A percentile compares a stretch with the other conserved stretches of the same genome.
These are phyloP conservation scores for Papilio helenus DNA, from an alignment of 1,140 invertebrate genomes.

Conservation along the genomic window DNA sequence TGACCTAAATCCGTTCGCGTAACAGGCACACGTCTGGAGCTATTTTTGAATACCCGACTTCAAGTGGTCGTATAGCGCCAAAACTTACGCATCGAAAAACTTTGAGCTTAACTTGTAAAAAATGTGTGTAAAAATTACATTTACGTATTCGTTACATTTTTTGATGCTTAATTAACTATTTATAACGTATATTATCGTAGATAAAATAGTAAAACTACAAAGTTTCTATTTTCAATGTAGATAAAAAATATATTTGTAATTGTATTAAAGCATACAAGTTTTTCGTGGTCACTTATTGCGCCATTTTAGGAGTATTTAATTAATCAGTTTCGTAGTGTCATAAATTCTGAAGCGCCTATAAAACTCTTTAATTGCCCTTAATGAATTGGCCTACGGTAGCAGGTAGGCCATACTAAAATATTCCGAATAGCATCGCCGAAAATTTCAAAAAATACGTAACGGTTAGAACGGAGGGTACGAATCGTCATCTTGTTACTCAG, in stretches of 20 bases:
- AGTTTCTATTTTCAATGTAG: constrained; percentile 37
- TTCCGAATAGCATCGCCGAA: constrained; percentile 60
- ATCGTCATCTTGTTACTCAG: constrained; percentile 41
- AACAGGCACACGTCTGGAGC: constrained; percentile 47
- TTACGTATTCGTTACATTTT: too few species aligned
- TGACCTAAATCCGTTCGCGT: constrained; percentile 67
- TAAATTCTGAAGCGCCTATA: constrained; percentile 69
- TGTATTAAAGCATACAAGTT: neutral
- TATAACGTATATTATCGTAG: too few species aligned
- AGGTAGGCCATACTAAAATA: constrained; percentile 69
- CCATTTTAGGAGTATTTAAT: constrained; percentile 55
- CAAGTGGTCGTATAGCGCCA: constrained; percentile 51
- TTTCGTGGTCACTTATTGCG: neutral
- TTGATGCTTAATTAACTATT: too few species aligned
- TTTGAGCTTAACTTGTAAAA: neutral
- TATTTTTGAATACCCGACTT: constrained; percentile 70
- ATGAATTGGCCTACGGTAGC: constrained; percentile 74
- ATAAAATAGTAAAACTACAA: too few species aligned
- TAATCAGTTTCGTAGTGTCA: constrained; percentile 60
- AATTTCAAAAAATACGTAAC: constrained; percentile 60
- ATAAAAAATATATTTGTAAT: constrained; percentile 38
- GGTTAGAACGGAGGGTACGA: constrained; percentile 46
- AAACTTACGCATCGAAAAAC: constrained; percentile 9
- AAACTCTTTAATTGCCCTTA: constrained; percentile 73
- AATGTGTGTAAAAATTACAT: neutral